phyloP scores from a whole-genome alignment of 2,888 invertebrate species.

The Siphlonurus alternatus region DNA sequence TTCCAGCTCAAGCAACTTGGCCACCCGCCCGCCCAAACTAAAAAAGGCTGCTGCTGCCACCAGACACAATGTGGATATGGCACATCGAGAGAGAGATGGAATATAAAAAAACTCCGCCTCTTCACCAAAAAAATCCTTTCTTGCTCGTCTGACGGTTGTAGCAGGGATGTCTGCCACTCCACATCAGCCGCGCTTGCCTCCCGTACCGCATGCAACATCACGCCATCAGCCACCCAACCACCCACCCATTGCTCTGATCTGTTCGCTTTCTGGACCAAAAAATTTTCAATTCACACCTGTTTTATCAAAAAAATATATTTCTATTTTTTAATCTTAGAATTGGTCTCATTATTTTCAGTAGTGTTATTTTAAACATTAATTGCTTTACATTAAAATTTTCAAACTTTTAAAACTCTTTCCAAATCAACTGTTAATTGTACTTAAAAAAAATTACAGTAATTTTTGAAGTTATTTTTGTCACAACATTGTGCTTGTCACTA shows the following conservation, averaged over 20 bases:
- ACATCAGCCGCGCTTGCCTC: background rate
- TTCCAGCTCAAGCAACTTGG: background rate
- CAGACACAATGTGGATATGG: background rate
- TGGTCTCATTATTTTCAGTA: too few species aligned
- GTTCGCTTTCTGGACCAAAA: too few species aligned
- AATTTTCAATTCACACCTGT: too few species aligned
- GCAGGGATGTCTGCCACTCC: background rate
- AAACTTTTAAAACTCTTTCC: background rate
- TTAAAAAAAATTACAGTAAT: background rate
- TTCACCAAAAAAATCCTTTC: background rate
- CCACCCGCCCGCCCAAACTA: background rate
- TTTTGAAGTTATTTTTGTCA: too few species aligned
- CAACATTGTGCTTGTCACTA: too few species aligned
- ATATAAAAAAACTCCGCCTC: background rate
- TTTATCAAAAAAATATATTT: too few species aligned
- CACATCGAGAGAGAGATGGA: background rate
- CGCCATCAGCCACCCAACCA: too few species aligned
- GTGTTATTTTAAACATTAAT: background rate
- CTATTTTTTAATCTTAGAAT: too few species aligned
- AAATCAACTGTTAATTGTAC: background rate
- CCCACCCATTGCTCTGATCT: too few species aligned
- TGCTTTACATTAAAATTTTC: background rate
- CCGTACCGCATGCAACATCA: background rate
- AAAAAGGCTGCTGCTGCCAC: background rate
- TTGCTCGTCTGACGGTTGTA: background rate